Evolutionary conservation across 1,140 invertebrate species (phyloP).

Genomic region (Planococcus citri): DNA sequence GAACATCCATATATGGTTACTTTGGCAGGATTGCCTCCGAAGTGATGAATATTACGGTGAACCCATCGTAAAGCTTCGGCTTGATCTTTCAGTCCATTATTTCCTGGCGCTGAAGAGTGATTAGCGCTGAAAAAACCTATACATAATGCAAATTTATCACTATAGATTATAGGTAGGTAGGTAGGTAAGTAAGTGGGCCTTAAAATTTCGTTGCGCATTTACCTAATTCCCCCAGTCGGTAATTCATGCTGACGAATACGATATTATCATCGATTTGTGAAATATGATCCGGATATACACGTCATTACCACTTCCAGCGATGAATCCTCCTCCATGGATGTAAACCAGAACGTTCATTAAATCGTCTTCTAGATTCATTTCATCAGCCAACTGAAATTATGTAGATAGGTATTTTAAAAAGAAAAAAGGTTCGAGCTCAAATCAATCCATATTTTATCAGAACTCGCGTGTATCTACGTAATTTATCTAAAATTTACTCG

Average conservation of each 20-base stretch:
- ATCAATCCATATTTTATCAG: too few species aligned
- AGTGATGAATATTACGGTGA: slow-evolving; percentile 52
- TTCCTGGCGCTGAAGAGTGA: slow-evolving; percentile 44
- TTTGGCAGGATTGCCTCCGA: slow-evolving; percentile 53
- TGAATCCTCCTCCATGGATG: slow-evolving; percentile 46
- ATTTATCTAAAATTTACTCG: slow-evolving; percentile 21
- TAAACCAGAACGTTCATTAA: slow-evolving; percentile 39
- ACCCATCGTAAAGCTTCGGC: slow-evolving; percentile 58
- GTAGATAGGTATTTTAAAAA: too few species aligned
- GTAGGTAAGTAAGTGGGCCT: too few species aligned
- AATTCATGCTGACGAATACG: slow-evolving; percentile 49
- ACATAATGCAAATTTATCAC: too few species aligned
- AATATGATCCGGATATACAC: slow-evolving; percentile 40
- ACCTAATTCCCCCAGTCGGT: slow-evolving; percentile 48
- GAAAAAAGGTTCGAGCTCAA: too few species aligned
- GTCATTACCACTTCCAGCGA: slow-evolving; percentile 38
- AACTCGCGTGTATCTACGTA: too few species aligned
- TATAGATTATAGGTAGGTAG: too few species aligned
- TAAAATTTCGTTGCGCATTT: slow-evolving; percentile 27
- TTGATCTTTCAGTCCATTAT: slow-evolving; percentile 58
- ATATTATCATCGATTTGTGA: slow-evolving; percentile 41
- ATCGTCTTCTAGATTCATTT: slow-evolving; percentile 1
- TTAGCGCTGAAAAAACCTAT: slow-evolving; percentile 53
- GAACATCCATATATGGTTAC: slow-evolving; percentile 59
- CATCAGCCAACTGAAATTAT: slow-evolving; percentile 22